Base-by-base conservation (phyloP, 1,140 invertebrate species). In the Rhynchophorus ferrugineus region DNA sequence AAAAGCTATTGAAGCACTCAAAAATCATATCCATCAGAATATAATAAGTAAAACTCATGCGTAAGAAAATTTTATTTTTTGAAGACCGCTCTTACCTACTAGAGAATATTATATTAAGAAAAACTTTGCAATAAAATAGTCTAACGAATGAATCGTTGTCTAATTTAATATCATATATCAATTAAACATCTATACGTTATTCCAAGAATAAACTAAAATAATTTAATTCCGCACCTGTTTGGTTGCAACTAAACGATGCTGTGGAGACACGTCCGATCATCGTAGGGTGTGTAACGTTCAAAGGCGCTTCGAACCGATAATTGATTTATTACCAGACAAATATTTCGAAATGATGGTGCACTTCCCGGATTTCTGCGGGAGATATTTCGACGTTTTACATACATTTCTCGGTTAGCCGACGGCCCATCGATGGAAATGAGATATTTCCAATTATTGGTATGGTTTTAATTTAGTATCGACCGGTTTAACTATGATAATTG, bases 301-400 rank as follows among this genome's bases (percentile, higher is more conserved):
- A 20, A 41, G 20, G 14, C 38, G 38, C 20, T 41, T 41, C 38
- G 18, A 18, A 41, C 38, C 20, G 38, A 18, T 41, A 41, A 41
- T 41, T 41, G 38, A 41, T 41, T 41, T 41, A 41, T 41, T 17
- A 41, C 38, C 38, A 41, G 38, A 20, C 38, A 41, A 41, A 41
- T 41, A 41, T 41, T 41, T 41, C 38, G 38, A 41, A 41, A 41
- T 41, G 38, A 18, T 41, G 38, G 38, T 41, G 38, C 38, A 41
- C 38, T 41, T 41, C 18, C 38, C 38, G 38, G 38, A 41, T 41
- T 41, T 41, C 38, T 41, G 38, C 20, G 38, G 38, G 38, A 41
- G 14, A 41, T 17, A 41, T 41, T 41, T 18, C 38, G 38, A 20
- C 19, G 20, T 41, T 41, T 41, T 41, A 41, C 5, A 29, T 11